These are phyloP conservation scores for Corbicula japonica DNA, from an alignment of 2,888 invertebrate species.

Conservation along the genomic window DNA sequence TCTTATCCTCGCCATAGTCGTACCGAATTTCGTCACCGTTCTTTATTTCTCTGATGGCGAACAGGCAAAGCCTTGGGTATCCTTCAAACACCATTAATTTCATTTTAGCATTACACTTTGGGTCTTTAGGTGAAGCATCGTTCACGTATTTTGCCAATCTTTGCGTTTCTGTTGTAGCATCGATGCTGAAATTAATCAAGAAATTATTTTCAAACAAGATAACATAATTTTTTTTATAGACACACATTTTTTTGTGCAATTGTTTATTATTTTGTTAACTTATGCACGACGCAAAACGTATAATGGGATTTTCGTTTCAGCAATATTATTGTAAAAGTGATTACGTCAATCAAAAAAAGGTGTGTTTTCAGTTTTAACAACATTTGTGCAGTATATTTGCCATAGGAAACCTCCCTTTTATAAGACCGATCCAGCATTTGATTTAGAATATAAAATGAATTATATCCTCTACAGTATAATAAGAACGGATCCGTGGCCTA, in stretches of 20 bases:
- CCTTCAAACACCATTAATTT: conserved; percentile 12
- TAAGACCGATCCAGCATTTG: too few relatives aligned
- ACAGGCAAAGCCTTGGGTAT: conserved; percentile 26
- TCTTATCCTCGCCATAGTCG: conserved; percentile 33
- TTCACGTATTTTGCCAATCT: conserved; percentile 15
- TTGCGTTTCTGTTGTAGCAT: background rate
- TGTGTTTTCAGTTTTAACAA: too few relatives aligned
- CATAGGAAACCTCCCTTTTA: too few relatives aligned
- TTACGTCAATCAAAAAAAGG: too few relatives aligned
- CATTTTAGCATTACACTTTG: conserved; percentile 22
- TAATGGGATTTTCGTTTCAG: too few relatives aligned
- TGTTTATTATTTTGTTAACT: too few relatives aligned
- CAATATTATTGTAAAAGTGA: too few relatives aligned
- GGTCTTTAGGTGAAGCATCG: conserved; percentile 2
- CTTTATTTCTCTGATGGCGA: conserved; percentile 19
- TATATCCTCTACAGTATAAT: too few relatives aligned
- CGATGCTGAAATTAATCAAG: conserved; percentile 5
- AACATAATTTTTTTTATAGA: background rate
- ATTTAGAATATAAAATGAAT: too few relatives aligned
- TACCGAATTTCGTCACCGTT: conserved; percentile 28
- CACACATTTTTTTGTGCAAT: background rate
- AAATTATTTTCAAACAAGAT: background rate
- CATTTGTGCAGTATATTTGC: too few relatives aligned
- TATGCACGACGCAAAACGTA: too few relatives aligned
- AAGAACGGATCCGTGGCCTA: too few relatives aligned